phyloP scores from a whole-genome alignment of 2,113 vertebrate genomes.

The Crotophaga sulcirostris region DNA sequence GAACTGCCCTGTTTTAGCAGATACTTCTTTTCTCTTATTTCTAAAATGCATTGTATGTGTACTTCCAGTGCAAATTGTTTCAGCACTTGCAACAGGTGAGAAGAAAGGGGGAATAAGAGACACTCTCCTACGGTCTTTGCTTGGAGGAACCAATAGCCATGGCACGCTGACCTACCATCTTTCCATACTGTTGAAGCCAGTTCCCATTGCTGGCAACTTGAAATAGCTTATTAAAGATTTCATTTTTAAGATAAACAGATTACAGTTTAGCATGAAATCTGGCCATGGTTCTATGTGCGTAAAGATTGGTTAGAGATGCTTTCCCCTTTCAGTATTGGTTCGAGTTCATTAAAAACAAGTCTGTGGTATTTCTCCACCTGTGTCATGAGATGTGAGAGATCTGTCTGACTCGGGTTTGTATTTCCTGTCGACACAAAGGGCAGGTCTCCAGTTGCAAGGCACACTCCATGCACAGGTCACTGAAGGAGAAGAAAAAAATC shows the following conservation, averaged over 20 bases:
- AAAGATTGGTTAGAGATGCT: constrained; percentile 62
- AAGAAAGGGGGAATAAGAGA: not conserved
- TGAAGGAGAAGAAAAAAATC: constrained; percentile 56
- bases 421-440: constrained; percentile 98
- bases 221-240: constrained; percentile 65
- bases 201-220: constrained; percentile 38
- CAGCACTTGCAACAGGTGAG: constrained; percentile 49
- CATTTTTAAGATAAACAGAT: constrained; percentile 56
- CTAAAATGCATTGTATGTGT: constrained; percentile 31
- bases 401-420: constrained; percentile 95
- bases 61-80: constrained; percentile 66
- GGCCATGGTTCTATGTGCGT: constrained; percentile 61
- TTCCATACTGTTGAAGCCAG: constrained; percentile 38
- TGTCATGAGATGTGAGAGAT: constrained; percentile 99
- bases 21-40: not conserved
- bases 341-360: constrained; percentile 68
- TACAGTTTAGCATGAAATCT: constrained; percentile 69
- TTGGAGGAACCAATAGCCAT: constrained; percentile 56
- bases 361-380: constrained; percentile 58
- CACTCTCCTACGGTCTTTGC: constrained; percentile 28
- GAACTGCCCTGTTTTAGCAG: constrained; percentile 60
- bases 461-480: constrained; percentile 99
- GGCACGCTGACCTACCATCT: constrained; percentile 1
- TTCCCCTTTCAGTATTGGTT: constrained; percentile 70
- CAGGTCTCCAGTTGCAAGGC: constrained; percentile 99